Evolutionary conservation across 2,113 vertebrate genomes (phyloP).

Genomic region (Rhegmatorhina hoffmannsi): DNA sequence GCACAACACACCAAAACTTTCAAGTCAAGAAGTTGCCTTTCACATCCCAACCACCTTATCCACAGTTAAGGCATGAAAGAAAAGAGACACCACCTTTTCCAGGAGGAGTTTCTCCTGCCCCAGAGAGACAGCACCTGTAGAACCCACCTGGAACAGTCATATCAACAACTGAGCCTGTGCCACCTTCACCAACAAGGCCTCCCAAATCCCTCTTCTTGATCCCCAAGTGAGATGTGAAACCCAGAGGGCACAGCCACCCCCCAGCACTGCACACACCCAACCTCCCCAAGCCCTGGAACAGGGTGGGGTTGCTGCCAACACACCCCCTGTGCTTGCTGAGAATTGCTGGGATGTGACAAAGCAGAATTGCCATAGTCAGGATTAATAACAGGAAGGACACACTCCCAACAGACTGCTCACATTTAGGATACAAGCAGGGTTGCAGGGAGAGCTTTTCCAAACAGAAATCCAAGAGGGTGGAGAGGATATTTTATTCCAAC

Average conservation of each 20-base stretch:
- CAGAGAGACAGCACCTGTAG: not conserved
- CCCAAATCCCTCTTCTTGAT: not conserved
- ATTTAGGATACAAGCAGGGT: no score
- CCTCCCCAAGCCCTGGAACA: not conserved
- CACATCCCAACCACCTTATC: not conserved
- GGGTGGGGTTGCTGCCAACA: not conserved
- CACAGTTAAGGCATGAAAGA: not conserved
- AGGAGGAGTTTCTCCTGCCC: not conserved
- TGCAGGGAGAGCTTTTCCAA: not conserved
- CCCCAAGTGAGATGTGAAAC: rapidly evolving
- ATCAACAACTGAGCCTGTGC: not conserved
- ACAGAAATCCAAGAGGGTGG: not conserved
- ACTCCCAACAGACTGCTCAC: not conserved
- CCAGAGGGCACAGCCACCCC: not conserved
- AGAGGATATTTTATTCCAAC: not conserved
- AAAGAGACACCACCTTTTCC: not conserved
- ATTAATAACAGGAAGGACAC: not conserved
- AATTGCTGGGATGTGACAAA: not conserved
- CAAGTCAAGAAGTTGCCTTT: not conserved
- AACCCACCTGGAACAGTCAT: rapidly evolving
- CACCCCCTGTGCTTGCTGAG: not conserved
- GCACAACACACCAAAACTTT: not conserved
- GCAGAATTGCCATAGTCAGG: not conserved
- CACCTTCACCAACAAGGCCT: not conserved
- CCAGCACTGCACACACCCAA: not conserved